phyloP scores from a whole-genome alignment of 2,888 invertebrate species.

The Trypoxylon attenuatum region DNA sequence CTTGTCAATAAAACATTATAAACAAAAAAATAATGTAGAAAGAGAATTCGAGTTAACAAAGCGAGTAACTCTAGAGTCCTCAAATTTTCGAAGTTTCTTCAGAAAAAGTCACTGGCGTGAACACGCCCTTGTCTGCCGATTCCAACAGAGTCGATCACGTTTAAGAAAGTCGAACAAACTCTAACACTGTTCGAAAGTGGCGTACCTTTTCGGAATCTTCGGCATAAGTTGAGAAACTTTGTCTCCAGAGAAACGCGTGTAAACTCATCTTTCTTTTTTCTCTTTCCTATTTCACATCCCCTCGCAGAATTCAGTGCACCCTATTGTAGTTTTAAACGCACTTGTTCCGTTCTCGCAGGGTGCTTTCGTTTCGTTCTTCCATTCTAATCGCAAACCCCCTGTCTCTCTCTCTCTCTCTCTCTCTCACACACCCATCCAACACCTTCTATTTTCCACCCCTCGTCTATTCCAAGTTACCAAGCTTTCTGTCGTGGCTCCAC shows the following conservation, averaged over 20 bases:
- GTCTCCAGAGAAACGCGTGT: background rate
- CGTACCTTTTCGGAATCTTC: background rate
- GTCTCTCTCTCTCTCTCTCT: slow-evolving; percentile 4
- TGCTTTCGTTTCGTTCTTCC: slow-evolving; percentile 14
- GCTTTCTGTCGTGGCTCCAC: background rate
- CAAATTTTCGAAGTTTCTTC: too few species aligned
- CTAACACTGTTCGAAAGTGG: background rate
- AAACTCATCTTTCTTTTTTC: background rate
- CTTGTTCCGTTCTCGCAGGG: slow-evolving; percentile 13
- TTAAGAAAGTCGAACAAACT: background rate
- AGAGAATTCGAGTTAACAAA: too few species aligned
- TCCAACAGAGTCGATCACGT: background rate
- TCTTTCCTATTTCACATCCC: too few species aligned
- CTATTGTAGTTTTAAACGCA: background rate
- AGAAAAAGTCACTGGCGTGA: too few species aligned
- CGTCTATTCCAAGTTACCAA: too few species aligned
- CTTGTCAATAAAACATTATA: too few species aligned
- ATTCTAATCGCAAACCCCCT: slow-evolving; percentile 31
- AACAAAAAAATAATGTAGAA: too few species aligned
- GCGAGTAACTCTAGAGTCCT: too few species aligned
- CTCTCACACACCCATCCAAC: background rate
- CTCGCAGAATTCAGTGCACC: background rate
- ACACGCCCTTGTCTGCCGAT: background rate
- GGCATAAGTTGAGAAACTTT: background rate
- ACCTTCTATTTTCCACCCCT: background rate